These are phyloP conservation scores for Erethizon dorsatum DNA, from an alignment of 2,797 vertebrate genomes.

Conservation along the genomic window DNA sequence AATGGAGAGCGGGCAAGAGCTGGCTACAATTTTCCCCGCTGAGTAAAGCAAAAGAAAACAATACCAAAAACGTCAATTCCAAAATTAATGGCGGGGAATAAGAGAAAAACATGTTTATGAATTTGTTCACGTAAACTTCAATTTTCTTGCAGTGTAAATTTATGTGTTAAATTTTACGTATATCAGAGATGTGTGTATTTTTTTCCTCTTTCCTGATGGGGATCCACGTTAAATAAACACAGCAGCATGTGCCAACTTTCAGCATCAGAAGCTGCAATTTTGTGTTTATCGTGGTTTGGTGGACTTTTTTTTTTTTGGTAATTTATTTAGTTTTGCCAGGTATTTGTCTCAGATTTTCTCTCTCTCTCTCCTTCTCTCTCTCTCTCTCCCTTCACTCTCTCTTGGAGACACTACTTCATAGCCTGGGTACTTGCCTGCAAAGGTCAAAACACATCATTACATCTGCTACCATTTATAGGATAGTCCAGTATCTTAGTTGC, in stretches of 20 bases:
- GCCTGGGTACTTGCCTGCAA: slow-evolving; percentile 92
- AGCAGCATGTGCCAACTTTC: slow-evolving; percentile 94
- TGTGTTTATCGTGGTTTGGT: slow-evolving; percentile 85
- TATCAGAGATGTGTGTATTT: slow-evolving; percentile 81
- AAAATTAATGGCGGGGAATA: slow-evolving; percentile 82
- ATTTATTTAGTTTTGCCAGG: slow-evolving; percentile 81
- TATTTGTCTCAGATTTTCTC: slow-evolving; percentile 64
- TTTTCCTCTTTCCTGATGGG: slow-evolving; percentile 92
- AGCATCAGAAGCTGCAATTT: slow-evolving; percentile 90
- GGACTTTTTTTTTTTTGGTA: slow-evolving; percentile 81
- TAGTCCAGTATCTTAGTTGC: slow-evolving; percentile 94
- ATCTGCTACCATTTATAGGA: slow-evolving; percentile 93
- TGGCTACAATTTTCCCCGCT: slow-evolving; percentile 83
- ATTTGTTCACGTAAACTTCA: slow-evolving; percentile 92
- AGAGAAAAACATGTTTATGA: slow-evolving; percentile 69
- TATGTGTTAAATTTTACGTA: slow-evolving; percentile 88
- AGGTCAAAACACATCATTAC: slow-evolving; percentile 93
- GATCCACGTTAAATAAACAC: slow-evolving; percentile 94
- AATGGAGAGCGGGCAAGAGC: slow-evolving; percentile 83
- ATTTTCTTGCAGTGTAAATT: slow-evolving; percentile 92
- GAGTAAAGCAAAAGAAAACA: slow-evolving; percentile 88
- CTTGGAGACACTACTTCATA: slow-evolving; percentile 87
- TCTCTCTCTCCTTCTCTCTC: slow-evolving; percentile 28
- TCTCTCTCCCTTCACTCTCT: slow-evolving; percentile 80
- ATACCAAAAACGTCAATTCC: slow-evolving; percentile 87